Percentiles rank a stretch among this genome's conserved stretches.
phyloP scores from a whole-genome alignment of 2,888 invertebrate species.

The Rhimphoctona megacephalus region DNA sequence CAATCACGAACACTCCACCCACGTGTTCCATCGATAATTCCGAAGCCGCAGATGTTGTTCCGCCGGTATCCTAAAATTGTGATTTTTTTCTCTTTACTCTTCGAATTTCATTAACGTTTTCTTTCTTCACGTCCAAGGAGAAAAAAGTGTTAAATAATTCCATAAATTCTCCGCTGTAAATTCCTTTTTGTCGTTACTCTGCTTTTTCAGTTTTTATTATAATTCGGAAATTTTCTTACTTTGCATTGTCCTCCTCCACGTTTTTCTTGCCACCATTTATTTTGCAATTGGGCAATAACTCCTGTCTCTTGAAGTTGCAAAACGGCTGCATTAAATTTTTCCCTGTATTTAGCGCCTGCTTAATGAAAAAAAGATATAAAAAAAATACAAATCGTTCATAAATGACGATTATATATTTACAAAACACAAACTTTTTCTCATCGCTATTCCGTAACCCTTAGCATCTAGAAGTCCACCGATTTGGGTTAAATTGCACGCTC shows the following conservation, averaged over 20 bases:
- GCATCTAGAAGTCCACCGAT: conserved; percentile 91
- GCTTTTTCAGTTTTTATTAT: neutral
- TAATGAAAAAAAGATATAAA: neutral
- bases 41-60: conserved; percentile 86
- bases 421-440: conserved; percentile 90
- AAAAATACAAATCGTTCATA: neutral
- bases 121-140: neutral
- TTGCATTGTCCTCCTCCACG: conserved; percentile 89
- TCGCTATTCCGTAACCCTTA: conserved; percentile 95
- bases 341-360: conserved; percentile 88
- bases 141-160: neutral
- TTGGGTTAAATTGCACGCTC: conserved; percentile 91
- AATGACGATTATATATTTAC: neutral
- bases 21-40: conserved; percentile 92
- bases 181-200: neutral
- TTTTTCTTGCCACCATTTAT: conserved; percentile 93
- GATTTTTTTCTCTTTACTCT: neutral
- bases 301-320: conserved; percentile 92
- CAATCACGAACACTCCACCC: conserved; percentile 93
- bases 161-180: neutral
- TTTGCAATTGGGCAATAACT: conserved; percentile 89
- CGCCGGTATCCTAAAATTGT: conserved; percentile 76
- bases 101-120: neutral
- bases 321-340: conserved; percentile 90
- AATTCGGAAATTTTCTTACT: conserved; percentile 82